These are phyloP conservation scores for Fukomys damarensis DNA, from an alignment of 2,113 vertebrate species.

Conservation along the genomic window DNA sequence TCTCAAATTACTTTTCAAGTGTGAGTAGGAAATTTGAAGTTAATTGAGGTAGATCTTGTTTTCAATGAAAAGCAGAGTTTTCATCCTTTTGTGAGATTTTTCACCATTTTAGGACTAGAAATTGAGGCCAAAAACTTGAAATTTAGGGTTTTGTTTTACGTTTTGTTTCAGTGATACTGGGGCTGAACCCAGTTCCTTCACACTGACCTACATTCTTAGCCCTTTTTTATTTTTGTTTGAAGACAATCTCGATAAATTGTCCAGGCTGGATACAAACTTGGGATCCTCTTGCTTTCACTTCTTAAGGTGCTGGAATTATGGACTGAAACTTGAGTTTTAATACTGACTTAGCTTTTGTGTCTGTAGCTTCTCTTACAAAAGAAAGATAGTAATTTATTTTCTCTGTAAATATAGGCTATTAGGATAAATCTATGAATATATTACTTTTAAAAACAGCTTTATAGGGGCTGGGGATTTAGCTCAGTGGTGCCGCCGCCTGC, in stretches of 20 bases:
- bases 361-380: background rate
- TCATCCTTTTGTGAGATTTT: constrained; percentile 8
- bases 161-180: background rate
- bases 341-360: constrained; percentile 30
- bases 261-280: background rate
- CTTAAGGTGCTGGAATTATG: background rate
- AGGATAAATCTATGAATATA: background rate
- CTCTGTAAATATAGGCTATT: constrained; percentile 19
- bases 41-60: constrained; percentile 38
- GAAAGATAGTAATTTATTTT: constrained; percentile 17
- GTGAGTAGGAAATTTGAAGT: constrained; percentile 30
- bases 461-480: no score
- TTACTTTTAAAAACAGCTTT: background rate
- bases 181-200: background rate
- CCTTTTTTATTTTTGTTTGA: background rate
- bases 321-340: constrained; percentile 26
- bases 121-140: constrained; percentile 12
- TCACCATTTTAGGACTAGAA: background rate
- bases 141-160: background rate
- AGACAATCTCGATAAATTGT: background rate
- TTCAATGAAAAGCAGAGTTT: constrained; percentile 3
- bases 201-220: background rate
- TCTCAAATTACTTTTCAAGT: constrained; percentile 47
- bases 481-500: no score
- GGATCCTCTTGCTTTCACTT: background rate